Evolutionary conservation across 2,888 invertebrate genomes (phyloP), one percentile per base, ranked within the genome.

Genomic region (Eupithecia dodoneata): DNA sequence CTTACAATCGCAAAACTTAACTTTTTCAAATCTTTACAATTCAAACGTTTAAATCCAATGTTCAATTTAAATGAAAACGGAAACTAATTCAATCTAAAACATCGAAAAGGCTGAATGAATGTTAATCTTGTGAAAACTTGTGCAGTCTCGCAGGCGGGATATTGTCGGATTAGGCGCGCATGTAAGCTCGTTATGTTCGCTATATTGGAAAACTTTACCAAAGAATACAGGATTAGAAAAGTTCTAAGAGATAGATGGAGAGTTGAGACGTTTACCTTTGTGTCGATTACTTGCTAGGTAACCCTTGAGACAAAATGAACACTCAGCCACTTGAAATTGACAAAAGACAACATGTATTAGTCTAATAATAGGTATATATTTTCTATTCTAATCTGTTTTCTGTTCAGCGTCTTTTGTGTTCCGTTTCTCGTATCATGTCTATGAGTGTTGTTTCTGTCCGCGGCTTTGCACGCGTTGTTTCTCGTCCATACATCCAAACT

Each of bases 191-290:
- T 90, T 91, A 90, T 90, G 90, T 90, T 87, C 85, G 85, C 88
- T 84, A 90, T 91, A 92, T 93, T 92, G 91, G 90, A 92, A 92
- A 93, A 93, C 87, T 92, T 92, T 87, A 85, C 79, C 85, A 82
- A 90, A 90, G 90, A 91, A 90, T 89, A 90, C 87, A 89, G 88
- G 86, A 93, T 92, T 90, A 92, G 88, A 91, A 92, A 92, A 92
- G 90, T 92, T 92, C 82, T 85, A 85, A 86, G 85, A 86, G 67
- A 67, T 67, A 67, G 45, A 87, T 82, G 86, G 82, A 85, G 86
- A 83, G 87, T 84, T 81, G 84, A 76, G 86, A 85, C 87, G 87
- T 85, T 86, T 81, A 84, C 84, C 67, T 75, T 49, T 47, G 72
- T 72, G 77, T 78, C 71, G 78, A 77, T 77, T 69, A 71, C 81